phyloP scores from a whole-genome alignment of 2,113 vertebrate genomes.

The Pogonocichla stellata region DNA sequence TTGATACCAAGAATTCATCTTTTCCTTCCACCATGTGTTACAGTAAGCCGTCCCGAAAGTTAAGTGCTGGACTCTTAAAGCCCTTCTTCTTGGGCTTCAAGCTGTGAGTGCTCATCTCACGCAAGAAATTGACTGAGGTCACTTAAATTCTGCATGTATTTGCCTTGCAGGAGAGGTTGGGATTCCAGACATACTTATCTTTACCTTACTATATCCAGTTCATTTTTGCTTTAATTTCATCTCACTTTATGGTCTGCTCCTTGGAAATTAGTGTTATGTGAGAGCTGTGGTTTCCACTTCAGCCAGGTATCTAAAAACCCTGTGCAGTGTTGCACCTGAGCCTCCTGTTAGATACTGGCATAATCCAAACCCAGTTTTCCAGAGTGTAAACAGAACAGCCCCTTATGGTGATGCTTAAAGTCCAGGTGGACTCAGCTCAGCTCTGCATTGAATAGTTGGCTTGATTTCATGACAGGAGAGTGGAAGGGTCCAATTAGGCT shows the following conservation, averaged over 20 bases:
- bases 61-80: background rate
- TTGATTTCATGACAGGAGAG: background rate
- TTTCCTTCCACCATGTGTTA: background rate
- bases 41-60: background rate
- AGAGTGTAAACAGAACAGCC: background rate
- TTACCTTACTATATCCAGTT: background rate
- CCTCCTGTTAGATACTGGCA: background rate
- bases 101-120: background rate
- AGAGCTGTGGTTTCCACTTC: background rate
- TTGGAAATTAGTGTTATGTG: background rate
- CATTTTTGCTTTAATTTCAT: background rate
- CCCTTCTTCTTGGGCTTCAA: background rate
- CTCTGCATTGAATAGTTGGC: background rate
- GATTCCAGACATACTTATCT: background rate
- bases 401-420: background rate
- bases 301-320: background rate
- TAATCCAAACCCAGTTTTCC: background rate
- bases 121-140: background rate
- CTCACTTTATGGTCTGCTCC: background rate
- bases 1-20: background rate
- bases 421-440: background rate
- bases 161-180: background rate
- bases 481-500: background rate
- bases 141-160: background rate
- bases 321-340: background rate